Conservation (phyloP, 2,888 invertebrate species). For the Agonopterix heracliana region DNA sequence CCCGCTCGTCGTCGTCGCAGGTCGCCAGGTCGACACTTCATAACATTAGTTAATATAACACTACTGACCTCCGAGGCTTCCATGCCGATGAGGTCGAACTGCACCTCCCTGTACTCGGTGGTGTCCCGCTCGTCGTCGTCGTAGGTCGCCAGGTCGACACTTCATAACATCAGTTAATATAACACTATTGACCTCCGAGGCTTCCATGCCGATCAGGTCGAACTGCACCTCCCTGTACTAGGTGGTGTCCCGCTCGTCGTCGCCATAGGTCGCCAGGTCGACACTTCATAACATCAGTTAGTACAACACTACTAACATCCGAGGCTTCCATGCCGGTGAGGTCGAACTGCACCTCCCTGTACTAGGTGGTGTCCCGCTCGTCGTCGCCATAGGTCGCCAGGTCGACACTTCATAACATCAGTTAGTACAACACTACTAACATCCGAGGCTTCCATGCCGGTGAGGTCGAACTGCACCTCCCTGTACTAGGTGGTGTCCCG, state of each 20-base stretch:
- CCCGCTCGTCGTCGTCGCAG: conserved; percentile 61
- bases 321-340: conserved; percentile 83
- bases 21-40: conserved; percentile 80
- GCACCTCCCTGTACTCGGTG: conserved; percentile 84
- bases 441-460: too few species aligned
- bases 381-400: too few species aligned
- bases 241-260: too few species aligned
- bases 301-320: conserved; percentile 79
- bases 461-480: too few species aligned
- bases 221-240: conserved; percentile 87
- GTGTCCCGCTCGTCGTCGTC: conserved; percentile 57
- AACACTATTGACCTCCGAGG: conserved; percentile 81
- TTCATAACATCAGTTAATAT: not conserved
- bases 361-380: conserved; percentile 55
- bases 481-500: too few species aligned
- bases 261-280: conserved; percentile 79
- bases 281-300: conserved; percentile 34
- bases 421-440: too few species aligned
- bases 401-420: too few species aligned
- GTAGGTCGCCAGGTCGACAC: conserved; percentile 79
- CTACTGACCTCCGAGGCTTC: conserved; percentile 87
- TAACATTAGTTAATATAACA: conserved; percentile 7
- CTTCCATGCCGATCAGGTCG: conserved; percentile 83
- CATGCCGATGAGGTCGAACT: conserved; percentile 82
- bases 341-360: conserved; percentile 86